Evolutionary conservation across 2,797 vertebrate species (phyloP), one percentile per base, ranked within the genome.

Genomic region (Lepus townsendii): DNA sequence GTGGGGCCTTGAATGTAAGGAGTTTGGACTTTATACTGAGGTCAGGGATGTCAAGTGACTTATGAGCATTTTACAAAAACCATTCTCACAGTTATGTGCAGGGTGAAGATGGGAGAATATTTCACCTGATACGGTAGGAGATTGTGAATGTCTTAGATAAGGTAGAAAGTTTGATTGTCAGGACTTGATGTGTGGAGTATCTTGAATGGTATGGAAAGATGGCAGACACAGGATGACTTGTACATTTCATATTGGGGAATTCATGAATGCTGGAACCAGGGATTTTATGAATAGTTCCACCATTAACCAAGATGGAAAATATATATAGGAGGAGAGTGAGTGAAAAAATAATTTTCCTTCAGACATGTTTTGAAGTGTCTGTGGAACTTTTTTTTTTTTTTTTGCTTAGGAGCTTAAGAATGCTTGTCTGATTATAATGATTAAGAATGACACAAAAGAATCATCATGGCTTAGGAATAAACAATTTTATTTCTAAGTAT

Each of bases 401-500:
- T 75, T 90, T 76, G 12, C 63, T 20, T 11, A 69, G 60, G 17
- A 52, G 30, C 27, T 87, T 88, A 50, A 9, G 72, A 89, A 52
- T 93, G 82, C 42, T 72, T 96, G 24, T 83, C 85, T 82, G 60
- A 89, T 94, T 92, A 30, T 91, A 63, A 87, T 95, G 54, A 50
- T 95, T 79, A 87, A 16, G 7, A 95, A 91, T 91, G 71, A 78
- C 30, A 32, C 47, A 76, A 86, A 87, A 73, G 78, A 66, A 91
- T 14, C 30, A 68, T 32, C 52, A 16, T 92, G 24, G 22, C 17
- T 30, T 68, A 62, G n/a, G 52, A 90, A 14, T 77, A 73, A 76
- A 93, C 66, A 92, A 94, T 88, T 75, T 6, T 63, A 0, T 93
- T 94, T 91, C 11, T 78, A 10, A 78, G 32, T 90, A 85, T 76